Base-by-base conservation (phyloP, 1,140 invertebrate genomes). In the Halyomorpha halys region DNA sequence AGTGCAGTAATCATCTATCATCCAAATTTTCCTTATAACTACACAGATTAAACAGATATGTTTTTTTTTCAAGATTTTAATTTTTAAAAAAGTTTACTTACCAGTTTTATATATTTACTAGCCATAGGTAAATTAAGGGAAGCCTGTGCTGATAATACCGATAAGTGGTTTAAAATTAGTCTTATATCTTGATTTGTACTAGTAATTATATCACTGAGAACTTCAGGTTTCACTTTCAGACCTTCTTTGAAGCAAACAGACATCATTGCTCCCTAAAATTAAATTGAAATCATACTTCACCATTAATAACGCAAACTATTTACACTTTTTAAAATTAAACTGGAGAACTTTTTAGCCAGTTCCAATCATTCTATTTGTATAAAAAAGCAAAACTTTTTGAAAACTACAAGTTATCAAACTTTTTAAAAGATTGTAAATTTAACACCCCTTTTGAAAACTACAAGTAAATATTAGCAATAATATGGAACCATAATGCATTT, bases 131-230 rank as follows among this genome's bases (percentile, higher is more conserved):
- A 69, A 68, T 82, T 78, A 13, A 76, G 69, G 56, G 80, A 78
- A 9, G 79, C 76, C 60, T 82, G 71, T 9, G 79, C 78, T 9
- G 74, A 74, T 2, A 76, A 85, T 74, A 97, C 76, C 0, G 89
- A 85, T 49, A 97, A 77, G 74, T 94, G 84, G 75, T 95, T 91
- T 19, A 96, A 80, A 8, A 92, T 86, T 79, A 99, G 94, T 34
- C 97, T 78, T 63, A 99, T 85, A 76, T 99, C 97, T 68, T 92
- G 87, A 74, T 96, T 91, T 11, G 94, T 86, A 15, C 89, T 86
- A 23, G 80, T 77, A 63, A 99, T 96, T 44, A 99, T 82, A 72
- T 92, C 85, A 63, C 86, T 81, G 1, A 98, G 70, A 45, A 84
- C 82, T 44, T 90, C 85, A 0, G 83, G 79, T 0, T 82, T 75